Evolutionary conservation across 2,113 vertebrate genomes (phyloP), one percentile per base, ranked within the genome.

Genomic region (Hymenochirus boettgeri): DNA sequence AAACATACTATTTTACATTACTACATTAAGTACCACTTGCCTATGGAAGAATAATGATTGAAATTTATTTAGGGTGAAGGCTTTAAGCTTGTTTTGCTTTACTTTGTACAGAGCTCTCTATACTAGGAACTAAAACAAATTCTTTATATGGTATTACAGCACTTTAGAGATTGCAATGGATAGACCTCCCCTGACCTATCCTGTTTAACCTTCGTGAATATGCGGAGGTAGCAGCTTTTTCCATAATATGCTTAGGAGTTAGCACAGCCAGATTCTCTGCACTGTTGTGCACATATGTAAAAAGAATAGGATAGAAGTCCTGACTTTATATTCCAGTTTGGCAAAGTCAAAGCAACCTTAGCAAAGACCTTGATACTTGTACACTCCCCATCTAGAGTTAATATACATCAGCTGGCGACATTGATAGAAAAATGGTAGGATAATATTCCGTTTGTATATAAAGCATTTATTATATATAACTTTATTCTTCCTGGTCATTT

Each of bases 161-260:
- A 69, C 65, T 69, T 69, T 69, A 29, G 65, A 69, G 57, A 69
- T 69, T 69, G 57, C 65, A 33, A 24, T 53, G 57, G 22, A 48
- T 48, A 52, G 56, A 53, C 47, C 12, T 27, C 56, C 48, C 39
- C 56, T 60, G 57, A 69, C 56, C 65, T 60, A 42, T 48, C 35
- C 56, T 69, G 47, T 60, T 69, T 69, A 69, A 69, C 65, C 65
- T 69, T 59, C 57, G 59, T 69, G 57, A 69, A 51, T 69, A 69
- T 69, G 65, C 65, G 33, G 35, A 53, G 47, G 37, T 60, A 53
- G 57, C 56, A 69, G 24, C 33, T 60, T 69, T 69, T 31, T 57
- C 18, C 57, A 53, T 69, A 69, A 69, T 69, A 60, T 60, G 57
- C 65, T 69, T 69, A 69, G 56, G 27, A 69, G 39, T n/a, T n/a